A percentile compares a stretch with the other conserved stretches of the same genome.
phyloP scores from a whole-genome alignment of 2,888 invertebrate genomes.

The Caenorhabditis sp. region DNA sequence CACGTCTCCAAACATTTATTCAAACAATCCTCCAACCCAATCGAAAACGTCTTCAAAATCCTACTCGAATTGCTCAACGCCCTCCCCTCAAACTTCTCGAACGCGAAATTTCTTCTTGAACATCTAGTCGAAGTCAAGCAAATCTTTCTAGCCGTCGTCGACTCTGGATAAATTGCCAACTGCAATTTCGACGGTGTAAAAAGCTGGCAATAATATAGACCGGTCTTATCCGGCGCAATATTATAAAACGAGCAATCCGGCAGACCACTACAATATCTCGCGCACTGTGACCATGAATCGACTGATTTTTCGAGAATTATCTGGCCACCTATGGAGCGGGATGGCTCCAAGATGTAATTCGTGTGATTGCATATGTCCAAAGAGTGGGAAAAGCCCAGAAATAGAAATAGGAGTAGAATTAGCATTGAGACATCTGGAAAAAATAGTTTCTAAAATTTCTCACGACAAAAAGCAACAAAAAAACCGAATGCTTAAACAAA shows the following conservation, averaged over 20 bases:
- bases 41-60: conserved; percentile 29
- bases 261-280: background rate
- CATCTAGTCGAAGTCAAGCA: conserved; percentile 14
- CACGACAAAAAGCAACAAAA: no score
- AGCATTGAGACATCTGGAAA: background rate
- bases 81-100: conserved; percentile 35
- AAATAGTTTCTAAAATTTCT: no score
- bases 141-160: background rate
- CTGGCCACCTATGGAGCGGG: background rate
- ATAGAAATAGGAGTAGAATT: background rate
- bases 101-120: conserved; percentile 40
- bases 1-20: conserved; percentile 46
- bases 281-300: background rate
- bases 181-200: background rate
- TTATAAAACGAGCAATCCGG: background rate
- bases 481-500: no score
- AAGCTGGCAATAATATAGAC: background rate
- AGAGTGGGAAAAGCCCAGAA: background rate
- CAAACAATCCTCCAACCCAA: conserved; percentile 47
- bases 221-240: background rate
- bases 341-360: background rate
- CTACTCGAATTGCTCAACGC: conserved; percentile 14
- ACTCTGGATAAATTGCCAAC: background rate
- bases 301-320: background rate
- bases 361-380: background rate